Percentiles rank a stretch among this genome's conserved stretches.
These are phyloP conservation scores for Salvator merianae DNA, from an alignment of 2,113 vertebrate genomes.

Conservation along the genomic window DNA sequence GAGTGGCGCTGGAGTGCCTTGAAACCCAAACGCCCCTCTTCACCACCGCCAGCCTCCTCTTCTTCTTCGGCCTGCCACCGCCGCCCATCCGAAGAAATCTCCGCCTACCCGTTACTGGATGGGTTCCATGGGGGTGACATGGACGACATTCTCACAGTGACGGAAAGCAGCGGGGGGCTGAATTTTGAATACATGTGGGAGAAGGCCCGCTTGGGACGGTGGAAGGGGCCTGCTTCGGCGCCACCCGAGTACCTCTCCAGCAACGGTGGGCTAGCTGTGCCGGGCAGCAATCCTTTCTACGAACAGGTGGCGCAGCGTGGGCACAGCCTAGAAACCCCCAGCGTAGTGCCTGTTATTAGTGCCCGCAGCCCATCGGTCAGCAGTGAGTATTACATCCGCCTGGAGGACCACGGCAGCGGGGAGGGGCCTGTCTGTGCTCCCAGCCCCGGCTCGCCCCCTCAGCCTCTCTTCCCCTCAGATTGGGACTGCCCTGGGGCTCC, in stretches of 20 bases:
- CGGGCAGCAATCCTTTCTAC: constrained; percentile 67
- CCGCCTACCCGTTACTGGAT: constrained; percentile 85
- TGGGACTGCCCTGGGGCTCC: constrained; percentile 73
- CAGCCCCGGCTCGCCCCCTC: constrained; percentile 66
- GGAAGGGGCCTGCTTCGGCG: constrained; percentile 71
- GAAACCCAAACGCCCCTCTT: constrained; percentile 73
- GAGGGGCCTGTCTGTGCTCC: constrained; percentile 40
- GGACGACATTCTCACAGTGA: constrained; percentile 90
- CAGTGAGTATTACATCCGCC: constrained; percentile 90
- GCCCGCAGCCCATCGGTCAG: constrained; percentile 91
- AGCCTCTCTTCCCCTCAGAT: constrained; percentile 72
- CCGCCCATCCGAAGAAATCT: constrained; percentile 45
- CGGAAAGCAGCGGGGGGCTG: constrained; percentile 90
- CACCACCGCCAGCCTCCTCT: background rate
- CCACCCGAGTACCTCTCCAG: constrained; percentile 78
- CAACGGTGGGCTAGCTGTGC: constrained; percentile 48
- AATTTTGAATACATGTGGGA: constrained; percentile 96
- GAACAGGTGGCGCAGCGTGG: constrained; percentile 53
- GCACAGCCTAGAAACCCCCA: constrained; percentile 85
- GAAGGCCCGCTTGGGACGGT: constrained; percentile 83
- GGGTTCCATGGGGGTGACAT: constrained; percentile 78
- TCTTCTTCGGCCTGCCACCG: background rate
- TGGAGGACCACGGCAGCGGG: constrained; percentile 84
- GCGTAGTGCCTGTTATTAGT: constrained; percentile 89
- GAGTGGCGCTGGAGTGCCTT: constrained; percentile 89